Percentiles rank a stretch among this genome's conserved stretches.
Conservation (phyloP, 1,140 invertebrate species). For the Carcinoscorpius rotundicauda region DNA sequence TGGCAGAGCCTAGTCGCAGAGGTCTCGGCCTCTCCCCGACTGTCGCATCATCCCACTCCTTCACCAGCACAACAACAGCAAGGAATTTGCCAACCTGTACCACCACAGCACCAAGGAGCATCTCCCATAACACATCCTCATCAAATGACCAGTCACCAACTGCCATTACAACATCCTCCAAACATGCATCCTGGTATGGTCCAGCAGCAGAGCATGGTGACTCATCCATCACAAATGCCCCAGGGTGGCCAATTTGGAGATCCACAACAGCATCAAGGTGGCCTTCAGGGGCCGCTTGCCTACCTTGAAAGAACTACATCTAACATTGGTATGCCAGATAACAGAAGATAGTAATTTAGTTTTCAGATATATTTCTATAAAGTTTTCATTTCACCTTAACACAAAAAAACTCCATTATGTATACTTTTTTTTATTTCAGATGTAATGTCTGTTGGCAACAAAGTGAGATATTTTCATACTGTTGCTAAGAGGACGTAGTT, state of each 20-base stretch:
- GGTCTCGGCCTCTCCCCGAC: conserved; percentile 37
- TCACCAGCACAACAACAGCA: conserved; percentile 5
- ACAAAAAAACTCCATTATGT: too few species aligned
- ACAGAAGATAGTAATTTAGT: conserved; percentile 36
- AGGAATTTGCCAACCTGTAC: background rate
- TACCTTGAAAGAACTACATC: conserved; percentile 68
- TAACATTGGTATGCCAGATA: conserved; percentile 63
- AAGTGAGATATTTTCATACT: too few species aligned
- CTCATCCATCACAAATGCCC: conserved; percentile 8
- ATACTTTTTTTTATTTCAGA: too few species aligned
- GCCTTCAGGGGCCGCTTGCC: conserved; percentile 56
- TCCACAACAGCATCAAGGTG: conserved; percentile 27
- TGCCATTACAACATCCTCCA: background rate
- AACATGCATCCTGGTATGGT: conserved; percentile 10
- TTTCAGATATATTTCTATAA: too few species aligned
- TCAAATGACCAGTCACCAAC: conserved; percentile 7
- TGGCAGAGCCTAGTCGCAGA: conserved; percentile 80
- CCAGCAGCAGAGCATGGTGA: background rate
- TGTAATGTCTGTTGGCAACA: too few species aligned
- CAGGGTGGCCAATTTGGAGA: conserved; percentile 5
- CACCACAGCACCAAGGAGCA: background rate
- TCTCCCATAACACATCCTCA: conserved; percentile 1
- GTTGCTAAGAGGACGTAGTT: too few species aligned
- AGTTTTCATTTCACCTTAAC: too few species aligned
- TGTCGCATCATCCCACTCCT: conserved; percentile 11